Evolutionary conservation across 37 sponge, comb jelly and placozoan species (phyloP).

Genomic region (Spongilla lacustris): DNA sequence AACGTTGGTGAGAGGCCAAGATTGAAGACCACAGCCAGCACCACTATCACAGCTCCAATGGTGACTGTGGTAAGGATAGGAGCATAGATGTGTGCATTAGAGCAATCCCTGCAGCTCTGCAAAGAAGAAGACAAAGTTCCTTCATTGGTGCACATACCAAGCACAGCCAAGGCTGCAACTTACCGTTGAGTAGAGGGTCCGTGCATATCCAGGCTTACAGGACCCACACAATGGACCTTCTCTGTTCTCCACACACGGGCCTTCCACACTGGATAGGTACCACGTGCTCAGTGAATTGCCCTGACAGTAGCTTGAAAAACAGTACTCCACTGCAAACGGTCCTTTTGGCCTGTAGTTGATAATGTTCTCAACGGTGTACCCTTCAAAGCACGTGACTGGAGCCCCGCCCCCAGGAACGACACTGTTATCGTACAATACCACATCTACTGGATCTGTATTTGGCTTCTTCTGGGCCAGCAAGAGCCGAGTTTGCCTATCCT

Average conservation of each 20-base stretch:
- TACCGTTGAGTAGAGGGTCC: slow-evolving; percentile 68
- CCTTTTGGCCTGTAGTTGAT: slow-evolving; percentile 15
- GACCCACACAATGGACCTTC: slow-evolving; percentile 79
- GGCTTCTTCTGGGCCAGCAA: background rate
- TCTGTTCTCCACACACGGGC: slow-evolving; percentile 69
- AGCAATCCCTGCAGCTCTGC: slow-evolving; percentile 59
- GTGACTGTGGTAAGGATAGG: slow-evolving; percentile 28
- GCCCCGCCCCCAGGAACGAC: slow-evolving; percentile 76
- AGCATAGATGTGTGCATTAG: slow-evolving; percentile 9
- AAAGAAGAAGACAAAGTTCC: background rate
- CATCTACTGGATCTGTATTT: slow-evolving; percentile 68
- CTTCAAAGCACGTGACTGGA: slow-evolving; percentile 52
- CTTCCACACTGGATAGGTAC: slow-evolving; percentile 45
- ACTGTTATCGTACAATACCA: slow-evolving; percentile 41
- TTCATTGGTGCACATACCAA: background rate
- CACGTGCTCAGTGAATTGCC: slow-evolving; percentile 29
- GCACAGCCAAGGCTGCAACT: background rate
- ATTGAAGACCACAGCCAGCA: slow-evolving; percentile 47
- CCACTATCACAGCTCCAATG: slow-evolving; percentile 49
- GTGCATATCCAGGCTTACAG: slow-evolving; percentile 76
- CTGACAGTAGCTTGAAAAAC: slow-evolving; percentile 63
- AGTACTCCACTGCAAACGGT: slow-evolving; percentile 51
- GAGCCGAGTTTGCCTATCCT: background rate
- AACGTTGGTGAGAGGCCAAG: slow-evolving; percentile 57
- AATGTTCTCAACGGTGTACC: slow-evolving; percentile 18